Evolutionary conservation across 1,140 invertebrate genomes (phyloP).

Genomic region (Danaus plexippus): DNA sequence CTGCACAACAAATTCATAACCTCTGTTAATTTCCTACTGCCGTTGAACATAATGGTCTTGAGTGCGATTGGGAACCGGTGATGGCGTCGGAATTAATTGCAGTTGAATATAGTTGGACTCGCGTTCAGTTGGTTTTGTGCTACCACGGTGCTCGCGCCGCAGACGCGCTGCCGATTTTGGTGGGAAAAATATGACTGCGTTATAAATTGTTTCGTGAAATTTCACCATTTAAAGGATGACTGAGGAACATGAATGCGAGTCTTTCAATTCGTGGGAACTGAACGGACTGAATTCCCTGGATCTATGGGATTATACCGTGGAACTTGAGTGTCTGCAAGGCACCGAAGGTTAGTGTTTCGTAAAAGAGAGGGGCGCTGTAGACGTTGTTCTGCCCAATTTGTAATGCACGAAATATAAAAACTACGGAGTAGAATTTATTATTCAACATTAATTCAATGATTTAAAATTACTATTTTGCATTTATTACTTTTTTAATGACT

Average conservation of each 20-base stretch:
- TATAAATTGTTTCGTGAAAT: too few relatives aligned
- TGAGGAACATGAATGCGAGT: constrained; percentile 59
- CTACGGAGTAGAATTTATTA: constrained; percentile 12
- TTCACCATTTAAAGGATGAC: constrained; percentile 34
- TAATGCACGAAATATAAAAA: constrained; percentile 35
- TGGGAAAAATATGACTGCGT: too few relatives aligned
- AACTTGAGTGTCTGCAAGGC: constrained; percentile 82
- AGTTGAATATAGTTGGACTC: constrained; percentile 24
- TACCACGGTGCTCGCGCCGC: constrained; percentile 40
- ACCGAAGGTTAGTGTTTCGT: constrained; percentile 76
- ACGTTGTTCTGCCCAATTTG: constrained; percentile 24
- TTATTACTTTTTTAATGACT: too few relatives aligned
- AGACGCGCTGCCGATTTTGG: constrained; percentile 1
- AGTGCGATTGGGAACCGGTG: constrained; percentile 54
- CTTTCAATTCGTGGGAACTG: constrained; percentile 68
- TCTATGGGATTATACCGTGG: constrained; percentile 86
- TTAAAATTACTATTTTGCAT: too few relatives aligned
- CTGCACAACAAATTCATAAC: constrained; percentile 24
- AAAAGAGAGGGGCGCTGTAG: constrained; percentile 43
- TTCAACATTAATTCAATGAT: too few relatives aligned
- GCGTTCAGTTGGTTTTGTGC: constrained; percentile 45
- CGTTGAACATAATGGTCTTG: constrained; percentile 7
- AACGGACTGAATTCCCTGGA: constrained; percentile 80
- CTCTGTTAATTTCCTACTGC: constrained; percentile 33
- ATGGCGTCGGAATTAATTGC: constrained; percentile 46